Percentiles rank a stretch among this genome's conserved stretches.
Conservation (phyloP, 2,113 vertebrate species). For the Rattus norvegicus region GRCr8 NC_086029.1:41406501-41407000, state of each 20-base stretch:
- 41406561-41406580: not conserved
- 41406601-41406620: not conserved
- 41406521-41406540: accelerated
- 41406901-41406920: not conserved
- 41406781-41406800: not conserved
- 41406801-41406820: not conserved
- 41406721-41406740: not conserved
- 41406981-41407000: not conserved
- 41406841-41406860: accelerated
- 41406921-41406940: not conserved
- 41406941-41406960: not conserved
- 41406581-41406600: not conserved
- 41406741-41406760: not conserved
- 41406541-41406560: too few relatives aligned
- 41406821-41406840: not conserved
- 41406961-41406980: not conserved
- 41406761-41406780: not conserved
- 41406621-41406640: not conserved
- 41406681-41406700: not conserved
- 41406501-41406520: too few relatives aligned
- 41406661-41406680: not conserved
- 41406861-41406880: not conserved
- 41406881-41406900: not conserved
- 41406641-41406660: not conserved
- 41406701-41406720: not conserved